These are phyloP conservation scores for Calameuta idolon DNA, from an alignment of 2,888 invertebrate genomes.

Conservation along the genomic window DNA sequence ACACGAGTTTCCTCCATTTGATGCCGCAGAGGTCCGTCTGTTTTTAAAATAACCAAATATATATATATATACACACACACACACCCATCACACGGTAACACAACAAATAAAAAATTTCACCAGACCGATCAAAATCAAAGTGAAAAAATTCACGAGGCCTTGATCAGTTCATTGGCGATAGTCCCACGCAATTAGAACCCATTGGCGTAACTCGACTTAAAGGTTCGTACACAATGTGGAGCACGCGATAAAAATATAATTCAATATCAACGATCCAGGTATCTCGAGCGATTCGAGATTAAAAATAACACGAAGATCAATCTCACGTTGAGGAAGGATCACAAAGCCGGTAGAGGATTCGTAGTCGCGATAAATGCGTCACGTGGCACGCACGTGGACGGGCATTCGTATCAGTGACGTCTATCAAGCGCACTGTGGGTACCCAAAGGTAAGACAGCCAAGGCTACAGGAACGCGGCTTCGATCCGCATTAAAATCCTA, in stretches of 20 bases:
- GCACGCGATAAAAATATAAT: background rate
- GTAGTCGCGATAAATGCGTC: background rate
- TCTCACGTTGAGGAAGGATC: background rate
- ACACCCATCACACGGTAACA: too few relatives aligned
- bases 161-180: background rate
- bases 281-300: background rate
- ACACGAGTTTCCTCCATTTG: constrained; percentile 97
- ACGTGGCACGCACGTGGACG: background rate
- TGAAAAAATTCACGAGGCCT: background rate
- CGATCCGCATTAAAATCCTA: background rate
- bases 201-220: background rate
- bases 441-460: background rate
- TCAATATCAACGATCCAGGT: background rate
- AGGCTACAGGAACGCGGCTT: background rate
- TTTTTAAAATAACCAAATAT: constrained; percentile 65
- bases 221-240: background rate
- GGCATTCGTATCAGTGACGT: background rate
- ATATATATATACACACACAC: background rate
- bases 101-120: background rate
- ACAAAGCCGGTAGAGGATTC: background rate
- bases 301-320: background rate
- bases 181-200: background rate
- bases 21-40: constrained; percentile 99
- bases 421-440: background rate
- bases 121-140: background rate